Base-by-base conservation (phyloP, 2,888 invertebrate species). In the Tachina lurida region DNA sequence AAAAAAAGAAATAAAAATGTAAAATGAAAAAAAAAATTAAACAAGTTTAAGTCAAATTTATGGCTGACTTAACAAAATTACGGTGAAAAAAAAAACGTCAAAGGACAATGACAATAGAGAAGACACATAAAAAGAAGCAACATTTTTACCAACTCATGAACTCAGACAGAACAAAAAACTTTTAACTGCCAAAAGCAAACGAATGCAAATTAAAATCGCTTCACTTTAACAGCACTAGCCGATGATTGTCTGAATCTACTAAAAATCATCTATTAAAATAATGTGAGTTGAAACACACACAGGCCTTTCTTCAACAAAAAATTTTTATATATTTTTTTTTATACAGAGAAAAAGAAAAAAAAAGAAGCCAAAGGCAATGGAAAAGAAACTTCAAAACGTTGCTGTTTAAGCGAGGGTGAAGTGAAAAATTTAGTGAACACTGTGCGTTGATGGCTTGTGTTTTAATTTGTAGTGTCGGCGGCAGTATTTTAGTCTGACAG, bases 191-290 rank as follows among this genome's bases (percentile, higher is more conserved):
- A 87, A 90, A 91, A 91, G 91, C 91, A 91, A 90, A 91, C 90
- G 91, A 89, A 91, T 89, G 90, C 91, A 91, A 91, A 91, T 91
- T 91, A 91, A 91, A 91, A 91, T 89, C 88, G 88, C 88, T 88
- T 88, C 89, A 84, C 75, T 86, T 87, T 82, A 80, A 71, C 45
- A 73, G 22, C 45, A 75, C 75, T 52, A 62, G 52, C 60, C 73
- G 87, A 73, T 81, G 87, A 84, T 78, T 82, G 76, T 82, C 73
- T 81, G 86, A 76, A 68, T 76, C 83, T 83, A 80, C 75, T 75
- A 83, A 83, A 81, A 71, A 86, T 83, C 78, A 71, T 86, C 75
- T 82, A 77, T 77, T 81, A 68, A 84, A 77, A 77, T 74, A 77
- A 82, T 77, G 54, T 68, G 31, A 74, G 63, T 43, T 76, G 67